Evolutionary conservation across 2,797 vertebrate species (phyloP).

Genomic region (Arctocebus calabarensis): DNA sequence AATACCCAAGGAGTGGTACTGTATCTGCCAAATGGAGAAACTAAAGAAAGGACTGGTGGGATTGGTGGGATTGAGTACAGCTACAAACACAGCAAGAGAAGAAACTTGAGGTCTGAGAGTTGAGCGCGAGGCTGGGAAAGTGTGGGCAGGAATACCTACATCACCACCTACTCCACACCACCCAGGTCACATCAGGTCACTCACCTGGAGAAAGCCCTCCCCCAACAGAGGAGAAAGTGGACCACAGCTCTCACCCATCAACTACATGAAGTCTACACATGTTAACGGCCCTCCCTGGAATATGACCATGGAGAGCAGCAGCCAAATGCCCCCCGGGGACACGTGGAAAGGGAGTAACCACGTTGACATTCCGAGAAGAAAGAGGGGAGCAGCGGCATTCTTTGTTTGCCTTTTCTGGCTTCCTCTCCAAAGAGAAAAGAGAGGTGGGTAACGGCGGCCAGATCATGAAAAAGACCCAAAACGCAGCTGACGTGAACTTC

Average conservation of each 20-base stretch:
- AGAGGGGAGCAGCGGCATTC: not conserved
- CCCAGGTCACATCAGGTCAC: not conserved
- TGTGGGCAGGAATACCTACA: not conserved
- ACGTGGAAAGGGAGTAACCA: not conserved
- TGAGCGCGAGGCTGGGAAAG: not conserved
- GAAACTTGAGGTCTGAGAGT: not conserved
- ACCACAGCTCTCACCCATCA: not conserved
- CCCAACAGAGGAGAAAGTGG: not conserved
- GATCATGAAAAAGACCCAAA: not conserved
- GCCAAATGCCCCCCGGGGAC: not conserved
- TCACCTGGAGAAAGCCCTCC: not conserved
- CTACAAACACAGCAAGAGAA: not conserved
- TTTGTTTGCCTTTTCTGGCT: conserved; percentile 65
- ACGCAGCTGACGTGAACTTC: conserved; percentile 8
- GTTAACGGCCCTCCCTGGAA: conserved; percentile 1
- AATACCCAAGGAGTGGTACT: not conserved
- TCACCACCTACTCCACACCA: not conserved
- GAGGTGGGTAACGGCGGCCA: conserved; percentile 9
- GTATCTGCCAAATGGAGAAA: not conserved
- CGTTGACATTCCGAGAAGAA: not conserved
- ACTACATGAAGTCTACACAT: not conserved
- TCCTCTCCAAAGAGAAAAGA: conserved; percentile 65
- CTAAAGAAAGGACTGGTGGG: not conserved
- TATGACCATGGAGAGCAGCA: not conserved
- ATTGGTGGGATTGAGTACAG: not conserved